Evolutionary conservation across 2,888 invertebrate genomes (phyloP), one percentile per base, ranked within the genome.

Genomic region (Drosophila eohydei): DNA sequence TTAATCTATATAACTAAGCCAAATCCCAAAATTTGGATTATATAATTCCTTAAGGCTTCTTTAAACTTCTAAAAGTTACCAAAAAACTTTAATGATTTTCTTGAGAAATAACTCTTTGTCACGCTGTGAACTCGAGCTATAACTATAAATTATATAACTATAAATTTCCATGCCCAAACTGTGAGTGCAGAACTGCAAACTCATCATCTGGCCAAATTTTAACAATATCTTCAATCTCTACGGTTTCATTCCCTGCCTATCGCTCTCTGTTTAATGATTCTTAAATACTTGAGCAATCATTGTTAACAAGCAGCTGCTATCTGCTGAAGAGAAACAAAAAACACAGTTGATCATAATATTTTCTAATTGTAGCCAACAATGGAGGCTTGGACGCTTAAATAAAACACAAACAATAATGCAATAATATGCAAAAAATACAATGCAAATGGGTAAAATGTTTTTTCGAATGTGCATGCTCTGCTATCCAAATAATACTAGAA

Each of bases 371-470:
- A 93, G 93, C 93, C 92, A 88, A 90, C 93, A 90, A 92, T 93
- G 93, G 93, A 93, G 91, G 93, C 93, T 93, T 93, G 93, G 93
- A 93, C 92, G 92, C 93, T 93, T 92, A 93, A 93, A 93, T 93
- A 93, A 89, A 86, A 85, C 74, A 83, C 82, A 84, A 64, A 87
- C 75, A 88, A 74, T 74, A 73, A 84, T 81, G 85, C 85, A 84
- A 79, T 55, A 78, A 79, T 56, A 78, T 69, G 70, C 70, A 65
- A 57, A 36, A 58, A 40, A 66, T 65, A 50, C 78, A 85, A 81
- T 83, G 78, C 83, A 80, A 91, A 92, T 92, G 92, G 92, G 92
- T 93, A 93, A 92, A 91, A 74, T 81, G 74, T 66, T 78, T 81
- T 81, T 80, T 71, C 79, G 80, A 89, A 84, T 87, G 84, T 85